A percentile compares a stretch with the other conserved stretches of the same genome.
These are phyloP conservation scores for Gerris lacustris DNA, from an alignment of 2,888 invertebrate species.

Conservation along the genomic window DNA sequence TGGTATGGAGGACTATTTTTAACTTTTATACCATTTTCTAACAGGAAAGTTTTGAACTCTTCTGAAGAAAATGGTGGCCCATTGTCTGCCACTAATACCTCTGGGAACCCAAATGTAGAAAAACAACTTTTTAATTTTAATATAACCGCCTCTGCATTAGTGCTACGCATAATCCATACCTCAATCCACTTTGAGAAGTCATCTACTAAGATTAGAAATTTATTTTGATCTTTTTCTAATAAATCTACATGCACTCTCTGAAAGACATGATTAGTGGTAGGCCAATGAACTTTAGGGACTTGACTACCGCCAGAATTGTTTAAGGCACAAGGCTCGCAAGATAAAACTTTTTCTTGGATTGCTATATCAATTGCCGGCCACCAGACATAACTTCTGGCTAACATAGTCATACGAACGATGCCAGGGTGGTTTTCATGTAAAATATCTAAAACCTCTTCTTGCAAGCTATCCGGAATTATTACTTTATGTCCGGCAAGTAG, in stretches of 20 bases:
- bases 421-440: constrained; percentile 13
- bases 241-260: neutral
- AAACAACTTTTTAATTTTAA: too few species aligned
- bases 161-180: neutral
- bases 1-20: neutral
- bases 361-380: constrained; percentile 15
- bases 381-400: constrained; percentile 17
- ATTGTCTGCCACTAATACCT: too few species aligned
- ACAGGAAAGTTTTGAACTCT: too few species aligned
- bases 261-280: neutral
- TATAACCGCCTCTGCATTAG: neutral
- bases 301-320: neutral
- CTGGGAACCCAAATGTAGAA: too few species aligned
- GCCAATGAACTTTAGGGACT: neutral
- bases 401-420: constrained; percentile 1
- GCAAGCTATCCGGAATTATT: constrained; percentile 10
- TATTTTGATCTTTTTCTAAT: neutral
- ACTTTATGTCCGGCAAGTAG: constrained; percentile 11
- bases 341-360: constrained; percentile 8
- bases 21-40: too few species aligned
- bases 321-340: neutral
- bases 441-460: constrained; percentile 8
- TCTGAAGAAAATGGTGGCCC: too few species aligned
- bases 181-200: neutral
- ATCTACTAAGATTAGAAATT: neutral